A percentile compares a stretch with the other conserved stretches of the same genome.
Conservation (phyloP, 2,797 vertebrate genomes). For the Spinus pinus region DNA sequence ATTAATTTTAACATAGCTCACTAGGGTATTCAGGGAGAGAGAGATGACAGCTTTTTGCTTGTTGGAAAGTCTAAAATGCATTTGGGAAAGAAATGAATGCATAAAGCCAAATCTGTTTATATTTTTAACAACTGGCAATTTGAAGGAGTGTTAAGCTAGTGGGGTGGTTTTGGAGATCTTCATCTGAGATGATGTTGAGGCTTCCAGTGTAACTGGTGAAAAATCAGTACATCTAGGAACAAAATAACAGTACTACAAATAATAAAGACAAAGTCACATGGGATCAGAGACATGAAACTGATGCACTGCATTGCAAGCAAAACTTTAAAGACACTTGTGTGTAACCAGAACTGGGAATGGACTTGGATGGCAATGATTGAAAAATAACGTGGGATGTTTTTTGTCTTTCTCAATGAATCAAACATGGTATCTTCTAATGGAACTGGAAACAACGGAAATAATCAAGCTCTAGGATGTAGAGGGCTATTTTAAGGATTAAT, state of each 20-base stretch:
- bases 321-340: neutral
- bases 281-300: neutral
- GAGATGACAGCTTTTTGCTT: neutral
- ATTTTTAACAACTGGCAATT: neutral
- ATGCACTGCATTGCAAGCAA: neutral
- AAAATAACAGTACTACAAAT: neutral
- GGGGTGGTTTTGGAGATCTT: neutral
- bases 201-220: neutral
- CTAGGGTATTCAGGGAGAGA: neutral
- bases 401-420: neutral
- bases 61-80: neutral
- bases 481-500: neutral
- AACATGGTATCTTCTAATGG: neutral
- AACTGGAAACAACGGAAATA: neutral
- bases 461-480: neutral
- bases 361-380: accelerated
- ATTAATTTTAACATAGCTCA: neutral
- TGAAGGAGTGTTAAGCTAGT: neutral
- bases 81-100: neutral
- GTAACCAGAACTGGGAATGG: neutral
- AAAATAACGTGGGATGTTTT: neutral
- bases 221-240: neutral
- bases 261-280: neutral
- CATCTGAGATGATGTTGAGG: neutral
- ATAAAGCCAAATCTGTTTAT: neutral